Evolutionary conservation across 2,113 vertebrate species (phyloP).

Genomic region (Sardina pilchardus): DNA sequence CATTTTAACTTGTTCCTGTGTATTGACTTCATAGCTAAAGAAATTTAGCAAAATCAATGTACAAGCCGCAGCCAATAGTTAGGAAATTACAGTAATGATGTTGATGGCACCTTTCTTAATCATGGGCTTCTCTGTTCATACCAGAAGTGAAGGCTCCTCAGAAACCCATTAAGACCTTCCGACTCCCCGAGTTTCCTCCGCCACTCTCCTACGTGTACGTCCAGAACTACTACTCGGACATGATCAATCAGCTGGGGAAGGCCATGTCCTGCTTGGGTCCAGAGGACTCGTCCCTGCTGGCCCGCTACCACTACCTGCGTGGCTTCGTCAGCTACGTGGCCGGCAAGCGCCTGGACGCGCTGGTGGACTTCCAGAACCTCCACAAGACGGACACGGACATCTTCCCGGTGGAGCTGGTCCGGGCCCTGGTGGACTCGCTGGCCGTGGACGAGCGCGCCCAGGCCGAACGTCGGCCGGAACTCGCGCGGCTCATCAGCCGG

Average conservation of each 20-base stretch:
- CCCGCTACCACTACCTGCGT: slow-evolving; percentile 90
- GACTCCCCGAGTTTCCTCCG: slow-evolving; percentile 88
- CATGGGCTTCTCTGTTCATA: background rate
- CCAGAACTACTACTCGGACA: slow-evolving; percentile 83
- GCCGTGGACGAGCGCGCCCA: slow-evolving; percentile 67
- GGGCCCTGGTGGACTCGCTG: slow-evolving; percentile 76
- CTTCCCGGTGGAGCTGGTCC: slow-evolving; percentile 87
- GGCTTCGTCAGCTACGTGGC: slow-evolving; percentile 84
- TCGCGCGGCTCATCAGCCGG: slow-evolving; percentile 82
- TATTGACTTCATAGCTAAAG: too few species aligned
- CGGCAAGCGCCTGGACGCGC: slow-evolving; percentile 80
- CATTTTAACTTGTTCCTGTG: too few species aligned
- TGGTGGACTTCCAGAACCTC: slow-evolving; percentile 93
- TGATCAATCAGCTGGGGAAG: slow-evolving; percentile 77
- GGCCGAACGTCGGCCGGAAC: slow-evolving; percentile 77
- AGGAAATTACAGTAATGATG: too few species aligned
- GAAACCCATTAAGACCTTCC: slow-evolving; percentile 75
- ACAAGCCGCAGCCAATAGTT: too few species aligned
- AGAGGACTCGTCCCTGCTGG: slow-evolving; percentile 80
- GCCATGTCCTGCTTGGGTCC: slow-evolving; percentile 73
- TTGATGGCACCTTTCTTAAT: background rate
- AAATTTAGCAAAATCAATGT: too few species aligned
- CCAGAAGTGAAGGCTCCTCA: slow-evolving; percentile 67
- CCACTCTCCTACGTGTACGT: slow-evolving; percentile 83
- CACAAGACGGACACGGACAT: slow-evolving; percentile 89